Percentiles rank a stretch among this genome's conserved stretches.
Conservation (phyloP, 2,113 vertebrate genomes). For the Neoarius graeffei region DNA sequence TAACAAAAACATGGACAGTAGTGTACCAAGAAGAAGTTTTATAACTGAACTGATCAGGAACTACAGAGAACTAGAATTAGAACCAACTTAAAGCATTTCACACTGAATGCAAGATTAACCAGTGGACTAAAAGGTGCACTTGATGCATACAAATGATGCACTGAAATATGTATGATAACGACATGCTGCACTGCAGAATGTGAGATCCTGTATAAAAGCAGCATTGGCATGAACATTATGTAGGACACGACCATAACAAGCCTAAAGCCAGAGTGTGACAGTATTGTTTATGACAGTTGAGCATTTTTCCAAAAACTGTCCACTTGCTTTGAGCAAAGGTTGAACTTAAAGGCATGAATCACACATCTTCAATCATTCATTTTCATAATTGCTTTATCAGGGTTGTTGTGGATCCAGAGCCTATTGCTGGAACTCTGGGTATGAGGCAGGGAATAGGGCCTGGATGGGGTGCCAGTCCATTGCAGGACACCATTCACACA, state of each 20-base stretch:
- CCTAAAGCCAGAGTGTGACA: constrained; percentile 15
- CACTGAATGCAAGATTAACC: constrained; percentile 26
- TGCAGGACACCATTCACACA: neutral
- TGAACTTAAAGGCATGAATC: constrained; percentile 19
- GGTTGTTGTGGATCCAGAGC: neutral
- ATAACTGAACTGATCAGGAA: neutral
- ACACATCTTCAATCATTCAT: neutral
- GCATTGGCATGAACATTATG: neutral
- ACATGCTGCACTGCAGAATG: constrained; percentile 17
- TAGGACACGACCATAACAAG: constrained; percentile 30
- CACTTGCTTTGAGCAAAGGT: constrained; percentile 16
- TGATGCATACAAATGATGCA: constrained; percentile 21
- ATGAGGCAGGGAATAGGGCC: neutral
- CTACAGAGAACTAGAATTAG: neutral
- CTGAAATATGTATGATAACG: constrained; percentile 23
- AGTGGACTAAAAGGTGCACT: constrained; percentile 2
- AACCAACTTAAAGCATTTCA: neutral
- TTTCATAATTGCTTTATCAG: neutral
- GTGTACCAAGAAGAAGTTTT: neutral
- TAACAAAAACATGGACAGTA: neutral
- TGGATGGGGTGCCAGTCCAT: neutral
- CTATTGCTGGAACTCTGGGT: neutral
- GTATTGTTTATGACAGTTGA: constrained; percentile 16
- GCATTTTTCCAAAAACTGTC: constrained; percentile 7
- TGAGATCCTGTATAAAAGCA: neutral